Conservation (phyloP, 2,797 vertebrate genomes). For the Threskiornis aethiopicus region DNA sequence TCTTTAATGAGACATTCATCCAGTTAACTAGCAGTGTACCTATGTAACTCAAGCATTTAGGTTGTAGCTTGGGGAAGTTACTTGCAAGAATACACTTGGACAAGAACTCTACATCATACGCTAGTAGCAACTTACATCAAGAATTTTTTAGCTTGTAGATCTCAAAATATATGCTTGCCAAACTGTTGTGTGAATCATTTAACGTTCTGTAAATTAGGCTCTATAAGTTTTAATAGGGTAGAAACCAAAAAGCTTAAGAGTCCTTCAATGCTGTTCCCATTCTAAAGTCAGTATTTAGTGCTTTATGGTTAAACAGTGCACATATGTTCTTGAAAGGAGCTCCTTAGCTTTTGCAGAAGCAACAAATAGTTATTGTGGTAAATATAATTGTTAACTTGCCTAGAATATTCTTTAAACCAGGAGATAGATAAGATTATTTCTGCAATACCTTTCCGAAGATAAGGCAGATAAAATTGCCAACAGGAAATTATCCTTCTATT, state of each 20-base stretch:
- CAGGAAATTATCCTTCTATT: neutral
- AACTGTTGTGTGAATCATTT: fast-evolving
- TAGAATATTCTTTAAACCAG: neutral
- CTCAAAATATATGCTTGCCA: neutral
- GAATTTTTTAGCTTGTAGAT: neutral
- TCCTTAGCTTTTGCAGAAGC: neutral
- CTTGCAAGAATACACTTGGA: neutral
- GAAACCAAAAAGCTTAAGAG: neutral
- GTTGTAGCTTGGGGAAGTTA: neutral
- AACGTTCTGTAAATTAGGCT: neutral
- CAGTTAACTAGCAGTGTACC: neutral
- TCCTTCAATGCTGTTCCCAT: neutral
- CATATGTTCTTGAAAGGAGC: neutral
- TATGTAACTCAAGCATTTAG: neutral
- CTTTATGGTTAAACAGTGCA: neutral
- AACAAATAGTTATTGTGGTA: neutral
- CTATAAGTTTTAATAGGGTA: neutral
- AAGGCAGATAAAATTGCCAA: neutral
- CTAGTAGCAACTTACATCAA: neutral
- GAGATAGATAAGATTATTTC: neutral
- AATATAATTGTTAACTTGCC: neutral
- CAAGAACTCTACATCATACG: neutral
- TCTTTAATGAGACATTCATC: neutral
- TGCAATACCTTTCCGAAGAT: neutral
- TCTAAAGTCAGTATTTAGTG: neutral